Evolutionary conservation across 2,113 vertebrate genomes (phyloP), one percentile per base, ranked within the genome.

Genomic region (Ochotona curzoniae): DNA sequence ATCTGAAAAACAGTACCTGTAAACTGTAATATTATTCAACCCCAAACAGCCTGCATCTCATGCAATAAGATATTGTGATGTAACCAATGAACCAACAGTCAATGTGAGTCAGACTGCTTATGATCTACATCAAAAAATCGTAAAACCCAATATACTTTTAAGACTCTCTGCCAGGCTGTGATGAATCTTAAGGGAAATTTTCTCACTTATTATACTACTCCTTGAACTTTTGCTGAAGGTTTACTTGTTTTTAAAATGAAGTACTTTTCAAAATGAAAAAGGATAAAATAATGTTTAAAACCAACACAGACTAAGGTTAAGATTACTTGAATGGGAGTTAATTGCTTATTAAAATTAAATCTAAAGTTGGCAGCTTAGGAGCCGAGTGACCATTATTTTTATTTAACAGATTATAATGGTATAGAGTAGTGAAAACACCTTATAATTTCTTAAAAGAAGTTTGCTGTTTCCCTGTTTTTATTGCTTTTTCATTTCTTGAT

Each of bases 181-280:
- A 32, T 23, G 3, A 85, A 79, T 49, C 74, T 54, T 90, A 8
- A 4, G 18, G 20, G 60, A 66, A 38, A 7, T 2, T 73, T 90
- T 81, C 26, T 23, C n/a, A 30, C 20, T 83, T 67, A 79, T 90
- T 94, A 93, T 44, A n/a, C 54, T 90, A 23, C 79, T 92, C 6
- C 54, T 93, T 73, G 23, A 21, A 79, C 18, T 85, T 90, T 57
- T 90, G 38, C 57, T 78, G 6, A 38, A 85, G 67, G 9, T 60
- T 79, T 79, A 8, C 86, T 70, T 84, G 18, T 84, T 81, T 83
- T 74, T 57, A 90, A 81, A 51, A 63, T 86, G 35, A 73, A 69
- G 71, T 32, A 3, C 47, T 66, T 61, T 26, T 10, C n/a, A 49
- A 51, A 69, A 30, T 44, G 3, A 70, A 91, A 70, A 57, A 82